Conservation (phyloP, 1,140 invertebrate species). For the Olivierus martensii region DNA sequence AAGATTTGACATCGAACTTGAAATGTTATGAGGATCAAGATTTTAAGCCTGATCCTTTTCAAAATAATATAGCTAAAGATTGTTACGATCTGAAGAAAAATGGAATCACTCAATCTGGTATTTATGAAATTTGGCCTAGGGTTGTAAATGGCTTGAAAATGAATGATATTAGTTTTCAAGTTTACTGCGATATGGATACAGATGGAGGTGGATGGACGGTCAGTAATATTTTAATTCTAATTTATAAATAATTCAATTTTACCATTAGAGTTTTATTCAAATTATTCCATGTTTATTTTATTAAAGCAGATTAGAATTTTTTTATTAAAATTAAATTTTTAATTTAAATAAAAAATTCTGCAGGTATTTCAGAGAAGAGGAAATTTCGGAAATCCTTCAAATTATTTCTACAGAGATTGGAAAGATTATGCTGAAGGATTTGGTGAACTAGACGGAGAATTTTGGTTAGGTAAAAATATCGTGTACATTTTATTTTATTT, state of each 20-base stretch:
- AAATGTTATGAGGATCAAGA: too few relatives aligned
- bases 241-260: too few relatives aligned
- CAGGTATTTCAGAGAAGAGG: conserved; percentile 11
- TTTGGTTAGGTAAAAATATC: conserved; percentile 27
- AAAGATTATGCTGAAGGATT: conserved; percentile 35
- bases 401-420: conserved; percentile 33
- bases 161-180: conserved; percentile 10
- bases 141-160: neutral
- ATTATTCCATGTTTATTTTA: too few relatives aligned
- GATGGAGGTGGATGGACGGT: conserved; percentile 33
- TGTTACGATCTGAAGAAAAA: conserved; percentile 43
- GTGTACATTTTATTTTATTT: too few relatives aligned
- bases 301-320: too few relatives aligned
- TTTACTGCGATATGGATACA: conserved; percentile 30
- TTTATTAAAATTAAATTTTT: too few relatives aligned
- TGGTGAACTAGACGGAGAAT: conserved; percentile 30
- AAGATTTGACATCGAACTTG: too few relatives aligned
- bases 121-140: conserved; percentile 39
- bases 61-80: too few relatives aligned
- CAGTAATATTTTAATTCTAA: neutral
- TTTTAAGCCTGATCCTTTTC: too few relatives aligned
- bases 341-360: neutral
- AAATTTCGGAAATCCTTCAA: conserved; percentile 5
- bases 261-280: too few relatives aligned
- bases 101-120: conserved; percentile 66